Evolutionary conservation across 2,113 vertebrate species (phyloP).

Genomic region (Holacanthus passer): DNA sequence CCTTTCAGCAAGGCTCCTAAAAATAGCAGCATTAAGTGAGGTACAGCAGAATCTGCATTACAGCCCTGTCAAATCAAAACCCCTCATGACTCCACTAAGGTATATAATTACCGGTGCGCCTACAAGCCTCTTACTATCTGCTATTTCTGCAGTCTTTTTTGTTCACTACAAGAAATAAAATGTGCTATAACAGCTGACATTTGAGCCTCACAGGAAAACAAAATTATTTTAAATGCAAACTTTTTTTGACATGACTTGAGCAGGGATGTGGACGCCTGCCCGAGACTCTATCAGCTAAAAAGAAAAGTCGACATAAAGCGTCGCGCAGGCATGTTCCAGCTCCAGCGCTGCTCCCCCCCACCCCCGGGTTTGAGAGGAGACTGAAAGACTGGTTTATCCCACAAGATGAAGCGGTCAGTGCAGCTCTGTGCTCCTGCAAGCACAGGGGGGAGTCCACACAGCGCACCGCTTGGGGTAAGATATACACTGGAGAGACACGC

Average conservation of each 20-base stretch:
- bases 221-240: constrained; percentile 1
- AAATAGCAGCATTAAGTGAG: constrained; percentile 48
- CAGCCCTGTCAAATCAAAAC: constrained; percentile 46
- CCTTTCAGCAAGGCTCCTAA: constrained; percentile 45
- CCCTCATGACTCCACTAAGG: constrained; percentile 28
- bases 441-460: constrained; percentile 58
- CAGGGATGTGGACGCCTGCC: background rate
- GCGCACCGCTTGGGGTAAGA: constrained; percentile 65
- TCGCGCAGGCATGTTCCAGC: constrained; percentile 31
- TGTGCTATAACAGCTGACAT: background rate
- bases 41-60: constrained; percentile 27
- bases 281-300: constrained; percentile 14
- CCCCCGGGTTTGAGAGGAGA: constrained; percentile 45
- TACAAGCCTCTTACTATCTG: constrained; percentile 3
- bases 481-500: constrained; percentile 63
- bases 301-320: constrained; percentile 18
- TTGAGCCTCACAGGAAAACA: constrained; percentile 1
- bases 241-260: constrained; percentile 17
- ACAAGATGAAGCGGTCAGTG: constrained; percentile 80
- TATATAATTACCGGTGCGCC: constrained; percentile 32
- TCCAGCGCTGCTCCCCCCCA: constrained; percentile 35
- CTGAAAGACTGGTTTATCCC: constrained; percentile 74
- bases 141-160: constrained; percentile 21
- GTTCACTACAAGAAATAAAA: background rate
- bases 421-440: constrained; percentile 55